A percentile compares a stretch with the other conserved stretches of the same genome.
phyloP scores from a whole-genome alignment of 2,888 invertebrate species.

The Timandra comae region DNA sequence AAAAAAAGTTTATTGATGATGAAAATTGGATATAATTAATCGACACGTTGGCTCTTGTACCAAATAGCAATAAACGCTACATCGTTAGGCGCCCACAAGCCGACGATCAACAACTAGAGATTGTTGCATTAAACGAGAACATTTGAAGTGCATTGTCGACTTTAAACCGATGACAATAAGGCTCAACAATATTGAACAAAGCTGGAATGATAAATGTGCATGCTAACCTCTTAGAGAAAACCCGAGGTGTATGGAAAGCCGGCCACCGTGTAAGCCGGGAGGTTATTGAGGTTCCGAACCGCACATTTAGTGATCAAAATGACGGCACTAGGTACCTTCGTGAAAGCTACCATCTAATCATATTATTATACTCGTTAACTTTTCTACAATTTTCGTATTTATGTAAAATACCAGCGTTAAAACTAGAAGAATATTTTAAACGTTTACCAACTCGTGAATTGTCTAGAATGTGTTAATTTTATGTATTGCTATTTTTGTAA shows the following conservation, averaged over 20 bases:
- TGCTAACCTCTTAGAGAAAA: conserved; percentile 20
- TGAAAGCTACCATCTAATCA: too few relatives aligned
- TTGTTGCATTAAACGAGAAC: not conserved
- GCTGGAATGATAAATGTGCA: conserved; percentile 2
- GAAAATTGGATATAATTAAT: conserved; percentile 6
- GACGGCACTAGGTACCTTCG: not conserved
- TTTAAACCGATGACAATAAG: conserved; percentile 1
- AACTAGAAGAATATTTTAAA: too few relatives aligned
- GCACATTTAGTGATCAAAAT: conserved; percentile 5
- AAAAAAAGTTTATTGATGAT: too few relatives aligned
- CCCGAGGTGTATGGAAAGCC: conserved; percentile 22
- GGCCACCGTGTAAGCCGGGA: conserved; percentile 20
- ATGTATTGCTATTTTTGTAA: too few relatives aligned
- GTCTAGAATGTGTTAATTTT: too few relatives aligned
- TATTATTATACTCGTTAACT: too few relatives aligned
- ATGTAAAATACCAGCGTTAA: too few relatives aligned
- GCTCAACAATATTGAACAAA: not conserved
- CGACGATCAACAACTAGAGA: conserved; percentile 5
- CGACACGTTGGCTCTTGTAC: conserved; percentile 18
- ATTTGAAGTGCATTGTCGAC: not conserved
- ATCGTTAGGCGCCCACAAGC: conserved; percentile 35
- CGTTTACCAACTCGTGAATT: too few relatives aligned
- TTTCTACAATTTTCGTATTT: too few relatives aligned
- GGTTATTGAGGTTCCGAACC: conserved; percentile 10
- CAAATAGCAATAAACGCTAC: conserved; percentile 38